These are phyloP conservation scores for Sebastes diploproa DNA, from an alignment of 2,797 vertebrate genomes.

Conservation along the genomic window DNA sequence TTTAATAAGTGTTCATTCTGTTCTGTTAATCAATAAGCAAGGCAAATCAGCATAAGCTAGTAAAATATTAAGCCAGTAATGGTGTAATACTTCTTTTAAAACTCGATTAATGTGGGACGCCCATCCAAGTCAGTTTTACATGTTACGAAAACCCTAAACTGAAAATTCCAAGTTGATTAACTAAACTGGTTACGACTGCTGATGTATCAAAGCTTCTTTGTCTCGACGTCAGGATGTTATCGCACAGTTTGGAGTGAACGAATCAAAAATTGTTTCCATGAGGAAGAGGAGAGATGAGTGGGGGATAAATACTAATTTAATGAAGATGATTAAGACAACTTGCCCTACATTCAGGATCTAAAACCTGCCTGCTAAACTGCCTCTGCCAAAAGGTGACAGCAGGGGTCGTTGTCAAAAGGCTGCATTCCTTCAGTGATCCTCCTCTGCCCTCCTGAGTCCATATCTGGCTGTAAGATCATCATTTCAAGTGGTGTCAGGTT, in stretches of 20 bases:
- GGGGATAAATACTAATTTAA: slow-evolving; percentile 27
- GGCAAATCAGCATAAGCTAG: background rate
- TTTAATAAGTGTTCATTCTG: background rate
- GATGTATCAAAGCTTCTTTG: slow-evolving; percentile 46
- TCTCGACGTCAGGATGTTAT: slow-evolving; percentile 5
- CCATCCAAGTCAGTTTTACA: slow-evolving; percentile 4
- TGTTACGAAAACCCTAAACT: slow-evolving; percentile 24
- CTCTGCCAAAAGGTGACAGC: slow-evolving; percentile 42
- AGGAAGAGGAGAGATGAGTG: background rate
- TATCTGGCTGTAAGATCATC: slow-evolving; percentile 36
- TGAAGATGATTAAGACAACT: slow-evolving; percentile 43
- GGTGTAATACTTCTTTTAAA: background rate
- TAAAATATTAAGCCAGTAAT: background rate
- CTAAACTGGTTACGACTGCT: slow-evolving; percentile 44
- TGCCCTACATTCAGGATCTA: slow-evolving; percentile 25
- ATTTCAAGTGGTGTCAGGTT: slow-evolving; percentile 25
- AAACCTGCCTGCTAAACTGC: background rate
- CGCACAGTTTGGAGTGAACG: slow-evolving; percentile 3
- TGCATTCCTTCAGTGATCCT: slow-evolving; percentile 51
- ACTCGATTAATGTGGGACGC: background rate
- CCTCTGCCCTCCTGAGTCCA: slow-evolving; percentile 23
- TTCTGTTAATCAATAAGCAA: background rate
- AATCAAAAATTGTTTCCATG: slow-evolving; percentile 37
- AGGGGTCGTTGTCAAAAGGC: slow-evolving; percentile 40
- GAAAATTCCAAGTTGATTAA: slow-evolving; percentile 46